Base-by-base conservation (phyloP, 2,888 invertebrate genomes). In the Sinopyrophorus schimmeli region DNA sequence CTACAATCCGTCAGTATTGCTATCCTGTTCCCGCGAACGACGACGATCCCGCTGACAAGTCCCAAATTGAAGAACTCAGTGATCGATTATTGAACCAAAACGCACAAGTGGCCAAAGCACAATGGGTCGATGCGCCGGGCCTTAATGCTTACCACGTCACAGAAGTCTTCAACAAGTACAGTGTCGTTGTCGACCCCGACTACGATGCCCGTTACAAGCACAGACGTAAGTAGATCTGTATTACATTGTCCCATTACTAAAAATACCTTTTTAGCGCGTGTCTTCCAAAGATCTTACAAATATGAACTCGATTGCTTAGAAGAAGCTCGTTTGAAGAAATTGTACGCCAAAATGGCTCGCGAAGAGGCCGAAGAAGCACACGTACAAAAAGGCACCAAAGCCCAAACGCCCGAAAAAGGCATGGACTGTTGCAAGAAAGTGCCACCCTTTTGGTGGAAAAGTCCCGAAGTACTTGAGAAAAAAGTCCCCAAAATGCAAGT, bases 41-140 rank as follows among this genome's bases (percentile, higher is more conserved):
- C 24, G 58, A 64, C 71, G 80, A 80, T 55, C 54, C 75, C 9
- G 73, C 78, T 0, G 74, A 75, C 21, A 61, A 73, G 5, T 76
- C 76, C 0, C 70, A 41, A 7, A 47, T 51, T 10, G 35, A 43
- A 15, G 40, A 49, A 28, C 24, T 53, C 6, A 48, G 46, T 48
- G 62, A 66, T 1, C 53, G 54, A 12, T 59, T 68, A 12, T 52
- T 79, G 34, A 72, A 80, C 1, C 67, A 69, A 5, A 77, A 79
- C 79, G 73, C 77, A 3, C 55, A 66, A 6, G 72, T 66, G 16
- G 77, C 75, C 21, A 77, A 75, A 56, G 79, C 78, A 0, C 76
- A 73, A 52, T 81, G 80, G 80, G 77, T 81, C 1, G 76, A 76
- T 59, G 76, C 76, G 57, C 80, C 80, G 2, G 80, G 79, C 0